Percentiles rank a stretch among this genome's conserved stretches.
These are phyloP conservation scores for Morone saxatilis DNA, from an alignment of 2,113 vertebrate genomes.

Conservation along the genomic window DNA sequence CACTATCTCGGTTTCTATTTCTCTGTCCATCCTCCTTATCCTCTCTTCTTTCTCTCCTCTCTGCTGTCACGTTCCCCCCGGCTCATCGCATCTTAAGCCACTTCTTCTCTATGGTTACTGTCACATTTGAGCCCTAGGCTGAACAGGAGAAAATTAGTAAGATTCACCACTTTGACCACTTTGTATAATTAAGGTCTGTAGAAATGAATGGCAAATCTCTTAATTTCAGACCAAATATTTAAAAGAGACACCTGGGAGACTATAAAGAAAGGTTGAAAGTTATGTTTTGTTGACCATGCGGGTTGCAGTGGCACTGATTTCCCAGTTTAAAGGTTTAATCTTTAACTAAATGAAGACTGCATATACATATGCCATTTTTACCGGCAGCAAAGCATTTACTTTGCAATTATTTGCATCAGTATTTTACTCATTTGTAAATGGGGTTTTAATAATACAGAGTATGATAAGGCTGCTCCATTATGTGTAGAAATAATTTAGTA, in stretches of 20 bases:
- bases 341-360: neutral
- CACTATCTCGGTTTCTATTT: slow-evolving; percentile 26
- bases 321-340: neutral
- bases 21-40: slow-evolving; percentile 44
- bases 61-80: neutral
- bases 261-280: neutral
- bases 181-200: slow-evolving; percentile 8
- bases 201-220: neutral
- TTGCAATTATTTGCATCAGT: slow-evolving; percentile 37
- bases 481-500: slow-evolving; percentile 51
- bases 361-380: neutral
- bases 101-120: slow-evolving; percentile 33
- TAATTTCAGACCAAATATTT: neutral
- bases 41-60: slow-evolving; percentile 31
- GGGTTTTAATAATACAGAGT: slow-evolving; percentile 35
- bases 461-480: slow-evolving; percentile 42
- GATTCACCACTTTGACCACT: slow-evolving; percentile 6
- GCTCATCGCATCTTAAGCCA: slow-evolving; percentile 31
- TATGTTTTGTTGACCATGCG: neutral
- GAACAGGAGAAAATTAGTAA: slow-evolving; percentile 5
- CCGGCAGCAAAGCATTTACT: neutral
- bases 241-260: neutral
- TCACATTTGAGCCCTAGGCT: slow-evolving; percentile 10
- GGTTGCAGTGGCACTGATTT: neutral
- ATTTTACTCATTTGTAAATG: slow-evolving; percentile 44